Conservation (phyloP, 2,113 vertebrate genomes). For the Alligator sinensis region DNA sequence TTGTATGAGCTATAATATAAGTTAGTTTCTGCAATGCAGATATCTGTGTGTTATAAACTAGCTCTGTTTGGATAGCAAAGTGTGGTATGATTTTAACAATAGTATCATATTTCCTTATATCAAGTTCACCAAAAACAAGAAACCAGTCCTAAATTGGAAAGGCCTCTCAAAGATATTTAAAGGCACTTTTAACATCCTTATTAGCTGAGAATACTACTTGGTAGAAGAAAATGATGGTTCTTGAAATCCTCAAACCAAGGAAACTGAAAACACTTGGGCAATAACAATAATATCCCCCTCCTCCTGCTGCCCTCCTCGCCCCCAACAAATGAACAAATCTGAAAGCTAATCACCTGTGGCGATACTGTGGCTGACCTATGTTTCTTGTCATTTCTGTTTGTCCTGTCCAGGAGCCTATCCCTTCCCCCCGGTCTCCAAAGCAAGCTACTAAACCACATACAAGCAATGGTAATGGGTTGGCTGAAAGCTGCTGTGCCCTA, state of each 20-base stretch:
- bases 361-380: neutral
- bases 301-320: neutral
- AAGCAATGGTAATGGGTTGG: neutral
- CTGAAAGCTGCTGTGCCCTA: neutral
- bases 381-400: neutral
- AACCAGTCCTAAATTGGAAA: neutral
- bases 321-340: neutral
- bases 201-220: neutral
- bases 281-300: neutral
- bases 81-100: neutral
- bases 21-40: neutral
- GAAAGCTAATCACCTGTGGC: no score
- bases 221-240: neutral
- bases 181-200: neutral
- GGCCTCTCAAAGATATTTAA: fast-evolving
- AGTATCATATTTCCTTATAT: neutral
- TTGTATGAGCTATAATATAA: neutral
- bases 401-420: neutral
- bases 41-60: neutral
- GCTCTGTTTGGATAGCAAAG: neutral
- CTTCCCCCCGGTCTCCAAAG: neutral
- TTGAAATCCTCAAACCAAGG: neutral
- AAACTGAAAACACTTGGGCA: neutral
- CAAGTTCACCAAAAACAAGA: neutral
- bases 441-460: neutral